These are phyloP conservation scores for Drosophila kanapiae DNA, from an alignment of 1,140 invertebrate genomes.

Conservation along the genomic window DNA sequence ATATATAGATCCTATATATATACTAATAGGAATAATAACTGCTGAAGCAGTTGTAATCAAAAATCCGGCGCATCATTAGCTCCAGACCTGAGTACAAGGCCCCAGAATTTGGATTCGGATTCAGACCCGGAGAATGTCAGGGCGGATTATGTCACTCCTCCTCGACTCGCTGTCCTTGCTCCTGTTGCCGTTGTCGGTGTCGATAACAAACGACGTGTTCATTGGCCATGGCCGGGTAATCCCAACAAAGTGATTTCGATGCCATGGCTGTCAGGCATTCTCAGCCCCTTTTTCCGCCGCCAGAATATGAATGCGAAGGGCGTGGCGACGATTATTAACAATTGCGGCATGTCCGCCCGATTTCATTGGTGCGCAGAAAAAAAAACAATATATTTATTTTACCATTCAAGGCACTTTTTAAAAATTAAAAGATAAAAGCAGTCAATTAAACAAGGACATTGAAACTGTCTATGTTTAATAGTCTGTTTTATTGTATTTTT, in stretches of 20 bases:
- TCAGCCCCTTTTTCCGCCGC: not conserved
- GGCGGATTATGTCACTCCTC: conserved; percentile 55
- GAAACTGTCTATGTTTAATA: no score
- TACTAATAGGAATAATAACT: not conserved
- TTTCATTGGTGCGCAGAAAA: conserved; percentile 32
- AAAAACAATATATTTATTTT: not conserved
- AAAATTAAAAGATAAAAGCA: not conserved
- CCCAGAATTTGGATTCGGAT: not conserved
- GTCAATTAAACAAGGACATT: not conserved
- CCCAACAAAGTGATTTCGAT: conserved; percentile 75
- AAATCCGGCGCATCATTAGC: not conserved
- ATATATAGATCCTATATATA: not conserved
- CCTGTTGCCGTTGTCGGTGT: conserved; percentile 17
- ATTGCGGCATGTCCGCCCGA: conserved; percentile 54
- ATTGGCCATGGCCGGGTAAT: conserved; percentile 67
- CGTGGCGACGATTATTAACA: conserved; percentile 68
- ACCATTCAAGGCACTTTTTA: not conserved
- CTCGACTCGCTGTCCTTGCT: conserved; percentile 22
- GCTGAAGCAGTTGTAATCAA: not conserved
- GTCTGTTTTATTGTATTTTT: not conserved
- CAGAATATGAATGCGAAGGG: conserved; percentile 45
- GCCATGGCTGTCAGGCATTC: conserved; percentile 66
- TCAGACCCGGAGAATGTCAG: conserved; percentile 50
- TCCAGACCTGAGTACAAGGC: not conserved
- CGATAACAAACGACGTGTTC: conserved; percentile 72